Evolutionary conservation across 1,140 invertebrate genomes (phyloP).

Genomic region (Capitella teleta): DNA sequence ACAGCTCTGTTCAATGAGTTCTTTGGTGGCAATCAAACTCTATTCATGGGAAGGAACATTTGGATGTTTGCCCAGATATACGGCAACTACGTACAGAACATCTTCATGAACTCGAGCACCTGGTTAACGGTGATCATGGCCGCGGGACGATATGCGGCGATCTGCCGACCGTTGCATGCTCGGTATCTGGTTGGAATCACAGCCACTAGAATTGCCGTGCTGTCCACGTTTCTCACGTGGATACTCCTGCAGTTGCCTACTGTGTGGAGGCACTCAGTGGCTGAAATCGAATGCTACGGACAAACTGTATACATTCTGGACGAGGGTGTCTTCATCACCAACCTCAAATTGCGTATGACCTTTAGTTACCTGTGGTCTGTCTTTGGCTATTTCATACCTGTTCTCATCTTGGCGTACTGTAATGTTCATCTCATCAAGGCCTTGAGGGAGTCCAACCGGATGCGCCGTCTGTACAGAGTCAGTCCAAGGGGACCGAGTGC

Average conservation of each 20-base stretch:
- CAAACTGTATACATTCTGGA: slow-evolving; percentile 5
- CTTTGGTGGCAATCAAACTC: background rate
- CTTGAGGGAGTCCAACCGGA: slow-evolving; percentile 3
- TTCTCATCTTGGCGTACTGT: slow-evolving; percentile 10
- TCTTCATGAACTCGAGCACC: slow-evolving; percentile 6
- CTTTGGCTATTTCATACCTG: slow-evolving; percentile 8
- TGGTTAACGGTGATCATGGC: slow-evolving; percentile 13
- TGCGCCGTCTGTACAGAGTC: slow-evolving; percentile 4
- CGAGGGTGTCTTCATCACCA: background rate
- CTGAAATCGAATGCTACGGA: background rate
- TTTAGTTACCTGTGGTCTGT: slow-evolving; percentile 8
- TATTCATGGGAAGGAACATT: background rate
- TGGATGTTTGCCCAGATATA: slow-evolving; percentile 4
- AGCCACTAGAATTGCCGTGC: background rate
- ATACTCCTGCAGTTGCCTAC: slow-evolving; percentile 4
- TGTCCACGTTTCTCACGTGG: slow-evolving; percentile 3
- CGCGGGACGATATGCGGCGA: slow-evolving; percentile 7
- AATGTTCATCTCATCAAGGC: slow-evolving; percentile 9
- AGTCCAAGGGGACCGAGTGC: background rate
- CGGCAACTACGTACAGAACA: slow-evolving; percentile 3
- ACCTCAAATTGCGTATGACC: slow-evolving; percentile 1
- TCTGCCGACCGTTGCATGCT: slow-evolving; percentile 12
- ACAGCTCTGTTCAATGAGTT: background rate
- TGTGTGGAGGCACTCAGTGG: background rate
- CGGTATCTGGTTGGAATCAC: slow-evolving; percentile 3